Evolutionary conservation across 1,140 invertebrate genomes (phyloP).

Genomic region (Rhizoglyphus robini): DNA sequence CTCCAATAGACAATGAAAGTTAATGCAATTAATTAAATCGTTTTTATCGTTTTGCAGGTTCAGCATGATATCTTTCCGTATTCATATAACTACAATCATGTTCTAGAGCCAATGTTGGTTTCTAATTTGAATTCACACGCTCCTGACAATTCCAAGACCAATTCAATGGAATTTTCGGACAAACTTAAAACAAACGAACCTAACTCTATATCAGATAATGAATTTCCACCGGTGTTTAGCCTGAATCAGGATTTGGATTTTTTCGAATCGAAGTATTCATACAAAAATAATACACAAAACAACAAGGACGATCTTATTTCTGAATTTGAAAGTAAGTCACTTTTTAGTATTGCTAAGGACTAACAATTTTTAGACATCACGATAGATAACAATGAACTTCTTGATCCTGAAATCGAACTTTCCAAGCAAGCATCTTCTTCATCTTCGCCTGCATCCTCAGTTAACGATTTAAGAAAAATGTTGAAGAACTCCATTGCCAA

Average conservation of each 20-base stretch:
- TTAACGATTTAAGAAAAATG: background rate
- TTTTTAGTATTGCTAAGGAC: background rate
- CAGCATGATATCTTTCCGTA: background rate
- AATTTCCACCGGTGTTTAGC: background rate
- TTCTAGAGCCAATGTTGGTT: conserved; percentile 5
- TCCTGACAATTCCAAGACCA: no score
- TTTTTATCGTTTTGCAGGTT: background rate
- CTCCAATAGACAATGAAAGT: no score
- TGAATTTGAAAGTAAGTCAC: background rate
- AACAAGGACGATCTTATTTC: background rate
- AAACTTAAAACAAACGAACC: background rate
- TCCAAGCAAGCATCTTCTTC: background rate
- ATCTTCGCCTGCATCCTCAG: background rate
- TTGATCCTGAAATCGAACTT: background rate
- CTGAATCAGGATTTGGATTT: conserved; percentile 20
- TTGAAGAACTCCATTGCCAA: background rate
- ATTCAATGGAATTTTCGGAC: background rate
- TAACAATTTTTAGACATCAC: background rate
- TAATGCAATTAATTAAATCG: no score
- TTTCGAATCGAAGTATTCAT: conserved; percentile 6
- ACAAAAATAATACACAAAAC: background rate
- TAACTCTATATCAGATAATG: background rate
- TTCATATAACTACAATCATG: background rate
- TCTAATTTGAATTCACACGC: no score
- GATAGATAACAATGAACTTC: background rate